Base-by-base conservation (phyloP, 2,113 vertebrate species). In the Gnathonemus longibarbis region DNA sequence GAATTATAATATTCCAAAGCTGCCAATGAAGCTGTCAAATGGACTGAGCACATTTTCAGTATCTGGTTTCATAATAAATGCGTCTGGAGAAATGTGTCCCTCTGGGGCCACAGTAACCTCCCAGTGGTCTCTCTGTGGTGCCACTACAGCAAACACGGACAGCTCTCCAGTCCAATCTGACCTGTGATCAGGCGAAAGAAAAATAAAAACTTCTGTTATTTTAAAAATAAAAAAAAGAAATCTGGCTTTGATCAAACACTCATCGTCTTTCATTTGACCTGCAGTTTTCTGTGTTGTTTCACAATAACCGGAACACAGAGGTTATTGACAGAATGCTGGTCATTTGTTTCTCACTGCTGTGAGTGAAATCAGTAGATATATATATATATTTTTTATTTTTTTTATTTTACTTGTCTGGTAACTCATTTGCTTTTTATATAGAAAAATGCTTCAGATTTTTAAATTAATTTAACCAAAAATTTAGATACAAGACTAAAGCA, bases 1-100 rank as follows among this genome's bases (percentile, higher is more conserved):
- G 35, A 80, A 39, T 80, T 42, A 42, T 80, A 80, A 80, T 39
- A 80, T 42, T 80, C 35, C 35, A 42, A 42, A 80, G 35, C 74
- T 80, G 74, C 74, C 74, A 80, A 80, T 80, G 74, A 80, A 80
- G 35, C 74, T 80, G 74, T 80, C 74, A 80, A 42, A 80, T 80
- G 35, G 74, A 42, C 74, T 80, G 74, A 42, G 74, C 15, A 2
- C 31, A 80, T 80, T 80, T 70, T 19, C 35, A 42, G 74, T 80
- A 42, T 80, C 35, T 42, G 74, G 35, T 80, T 80, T 80, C 74
- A 80, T 42, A 80, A 42, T 80, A 39, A 80, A 80, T 77, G 70
- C 70, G 39, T 77, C 70, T 77, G 70, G 70, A 77, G 35, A 77
- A 35, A 77, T 42, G 74, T 80, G 35, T 80, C 35, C 35, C 74